Base-by-base conservation (phyloP, 2,113 vertebrate species). In the Hassar affinis region DNA sequence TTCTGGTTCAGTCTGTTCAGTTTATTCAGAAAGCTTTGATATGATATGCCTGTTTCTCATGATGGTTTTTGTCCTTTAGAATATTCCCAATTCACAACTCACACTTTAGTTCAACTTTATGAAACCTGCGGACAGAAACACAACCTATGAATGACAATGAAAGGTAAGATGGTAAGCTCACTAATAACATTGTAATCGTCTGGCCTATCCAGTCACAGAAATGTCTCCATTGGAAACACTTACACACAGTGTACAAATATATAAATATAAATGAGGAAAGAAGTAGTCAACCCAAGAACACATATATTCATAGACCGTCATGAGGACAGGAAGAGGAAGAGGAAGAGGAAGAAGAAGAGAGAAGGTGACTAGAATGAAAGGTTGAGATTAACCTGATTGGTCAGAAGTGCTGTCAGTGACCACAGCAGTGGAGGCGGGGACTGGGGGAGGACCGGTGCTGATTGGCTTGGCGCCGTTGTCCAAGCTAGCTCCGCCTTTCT, bases 341-440 rank as follows among this genome's bases (percentile, higher is more conserved):
- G 61, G 5, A 66, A 90, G 87, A n/a, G 86, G 80, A 49, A 54
- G 66, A 62, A 42, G 9, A 74, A 84, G 0, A 68, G 35, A n/a
- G 62, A n/a, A 83, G 47, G 17, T 47, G 54, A 56, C 84, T 20
- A 95, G 90, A 95, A 95, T 89, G 89, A 94, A 94, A 93, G 15
- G 90, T 88, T 92, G 89, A 84, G 90, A 94, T 95, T 96, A 94
- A 97, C 96, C 96, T 97, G 95, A 94, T 94, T 96, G 95, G 92
- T 96, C 95, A 94, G 95, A 93, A 93, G 47, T 93, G 95, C 89
- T 95, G 94, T 93, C 93, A 91, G 93, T 88, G 92, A 91, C 92
- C 91, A 93, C 90, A 86, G 90, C 89, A 81, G 87, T 75, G 89
- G 89, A 92, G 93, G 76, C 77, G 5, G 64, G 38, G 30, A 8